phyloP scores from a whole-genome alignment of 2,113 vertebrate species.

The Bambusicola thoracicus region DNA sequence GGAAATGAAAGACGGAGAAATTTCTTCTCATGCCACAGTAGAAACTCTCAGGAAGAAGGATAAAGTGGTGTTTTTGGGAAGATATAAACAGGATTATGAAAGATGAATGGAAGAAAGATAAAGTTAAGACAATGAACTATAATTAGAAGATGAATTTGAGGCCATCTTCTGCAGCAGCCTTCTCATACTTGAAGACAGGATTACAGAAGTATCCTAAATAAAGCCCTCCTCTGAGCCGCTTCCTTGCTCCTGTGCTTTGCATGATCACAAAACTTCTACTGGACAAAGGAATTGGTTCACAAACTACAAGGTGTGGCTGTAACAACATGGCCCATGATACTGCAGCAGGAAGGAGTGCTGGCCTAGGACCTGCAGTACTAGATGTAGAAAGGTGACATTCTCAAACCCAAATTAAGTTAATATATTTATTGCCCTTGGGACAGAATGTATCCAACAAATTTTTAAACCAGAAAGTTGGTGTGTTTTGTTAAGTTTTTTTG shows the following conservation, averaged over 20 bases:
- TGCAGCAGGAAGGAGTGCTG: not conserved
- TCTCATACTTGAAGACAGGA: not conserved
- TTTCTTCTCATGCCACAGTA: not conserved
- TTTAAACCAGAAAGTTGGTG: not conserved
- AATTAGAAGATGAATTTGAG: not conserved
- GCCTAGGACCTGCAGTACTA: not conserved
- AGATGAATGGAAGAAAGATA: not conserved
- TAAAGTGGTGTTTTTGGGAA: not conserved
- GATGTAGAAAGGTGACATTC: not conserved
- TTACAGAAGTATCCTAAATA: not conserved
- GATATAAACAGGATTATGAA: not conserved
- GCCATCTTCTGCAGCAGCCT: not conserved
- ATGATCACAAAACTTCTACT: not conserved
- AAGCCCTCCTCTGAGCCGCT: not conserved
- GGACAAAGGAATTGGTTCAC: not conserved
- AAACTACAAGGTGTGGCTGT: not conserved
- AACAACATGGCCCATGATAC: fast-evolving
- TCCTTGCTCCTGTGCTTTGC: not conserved
- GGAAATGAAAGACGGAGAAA: not conserved
- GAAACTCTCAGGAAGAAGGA: not conserved
- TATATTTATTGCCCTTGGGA: not conserved
- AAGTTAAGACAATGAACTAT: not conserved
- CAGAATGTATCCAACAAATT: not conserved
- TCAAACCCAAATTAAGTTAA: not conserved
- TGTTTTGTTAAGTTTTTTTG: not conserved